These are phyloP conservation scores for Chelonus insularis DNA, from an alignment of 1,140 invertebrate species.

Conservation along the genomic window DNA sequence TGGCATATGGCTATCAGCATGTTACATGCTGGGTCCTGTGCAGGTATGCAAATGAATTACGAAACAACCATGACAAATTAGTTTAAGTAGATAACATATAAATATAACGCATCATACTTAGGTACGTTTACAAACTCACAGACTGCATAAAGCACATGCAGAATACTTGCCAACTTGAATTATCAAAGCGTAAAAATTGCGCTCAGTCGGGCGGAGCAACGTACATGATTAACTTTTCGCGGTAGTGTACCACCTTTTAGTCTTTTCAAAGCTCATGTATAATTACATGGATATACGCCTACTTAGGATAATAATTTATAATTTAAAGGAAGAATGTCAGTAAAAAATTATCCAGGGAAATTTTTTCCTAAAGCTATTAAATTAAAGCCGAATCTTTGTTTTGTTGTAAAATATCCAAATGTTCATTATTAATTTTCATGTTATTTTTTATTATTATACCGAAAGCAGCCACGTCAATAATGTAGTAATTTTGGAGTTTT, in stretches of 20 bases:
- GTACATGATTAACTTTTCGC: slow-evolving; percentile 26
- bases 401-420: too few species aligned
- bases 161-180: slow-evolving; percentile 17
- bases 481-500: too few species aligned
- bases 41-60: slow-evolving; percentile 27
- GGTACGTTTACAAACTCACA: background rate
- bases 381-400: too few species aligned
- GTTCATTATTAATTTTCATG: too few species aligned
- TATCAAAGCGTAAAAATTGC: slow-evolving; percentile 26
- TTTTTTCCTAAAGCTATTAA: too few species aligned
- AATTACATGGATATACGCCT: background rate
- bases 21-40: background rate
- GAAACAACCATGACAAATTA: slow-evolving; percentile 27
- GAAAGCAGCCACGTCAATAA: too few species aligned
- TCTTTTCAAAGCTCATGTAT: background rate
- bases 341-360: background rate
- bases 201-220: slow-evolving; percentile 13
- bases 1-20: slow-evolving; percentile 11
- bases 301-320: too few species aligned
- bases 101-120: slow-evolving; percentile 18
- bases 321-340: background rate
- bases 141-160: background rate
- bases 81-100: slow-evolving; percentile 5
- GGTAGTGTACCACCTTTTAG: background rate
- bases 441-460: too few species aligned